Base-by-base conservation (phyloP, 2,888 invertebrate genomes). In the Erebia palarica region DNA sequence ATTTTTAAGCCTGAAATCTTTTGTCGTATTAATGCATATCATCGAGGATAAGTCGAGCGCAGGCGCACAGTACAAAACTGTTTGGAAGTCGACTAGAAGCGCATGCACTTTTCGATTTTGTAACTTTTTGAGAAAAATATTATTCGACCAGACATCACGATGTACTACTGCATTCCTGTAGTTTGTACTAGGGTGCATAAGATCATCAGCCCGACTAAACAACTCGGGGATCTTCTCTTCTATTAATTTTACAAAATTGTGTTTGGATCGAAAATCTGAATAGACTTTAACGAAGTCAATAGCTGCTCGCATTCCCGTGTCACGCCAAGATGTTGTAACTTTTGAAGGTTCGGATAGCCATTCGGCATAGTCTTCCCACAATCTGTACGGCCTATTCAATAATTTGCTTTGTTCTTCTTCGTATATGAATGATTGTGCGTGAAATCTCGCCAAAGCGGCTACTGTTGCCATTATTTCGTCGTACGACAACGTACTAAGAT, bases 41-140 rank as follows among this genome's bases (percentile, higher is more conserved):
- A 94, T 77, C 2, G 94, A 91, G 14, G 94, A 87, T 13, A 95
- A 79, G 78, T 96, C 96, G 66, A 96, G 87, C 78, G 95, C 94
- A 0, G 96, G 95, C 0, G 96, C 94, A 5, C 93, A 90, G 79
- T 96, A 96, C 13, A 96, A 84, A 0, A 94, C 91, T 63, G 96
- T 89, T 83, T 96, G 96, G 79, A 94, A 96, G 82, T 96, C 96
- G 7, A 96, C 94, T 49, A 96, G 81, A 44, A 95, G 80, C 55
- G 94, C 93, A 2, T 94, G 86, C 2, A 90, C 89, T 8, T 79
- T 79, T 0, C 86, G 84, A 47, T 87, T 78, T 16, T 83, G 73
- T 3, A 80, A 70, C 58, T 79, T 82, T 77, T 88, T 90, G 21
- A 95, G 88, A 82, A 95, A 91, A 60, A 95, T 86, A 78, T 95